Evolutionary conservation across 1,140 invertebrate genomes (phyloP), one percentile per base, ranked within the genome.

Genomic region (Bicyclus anynana): DNA sequence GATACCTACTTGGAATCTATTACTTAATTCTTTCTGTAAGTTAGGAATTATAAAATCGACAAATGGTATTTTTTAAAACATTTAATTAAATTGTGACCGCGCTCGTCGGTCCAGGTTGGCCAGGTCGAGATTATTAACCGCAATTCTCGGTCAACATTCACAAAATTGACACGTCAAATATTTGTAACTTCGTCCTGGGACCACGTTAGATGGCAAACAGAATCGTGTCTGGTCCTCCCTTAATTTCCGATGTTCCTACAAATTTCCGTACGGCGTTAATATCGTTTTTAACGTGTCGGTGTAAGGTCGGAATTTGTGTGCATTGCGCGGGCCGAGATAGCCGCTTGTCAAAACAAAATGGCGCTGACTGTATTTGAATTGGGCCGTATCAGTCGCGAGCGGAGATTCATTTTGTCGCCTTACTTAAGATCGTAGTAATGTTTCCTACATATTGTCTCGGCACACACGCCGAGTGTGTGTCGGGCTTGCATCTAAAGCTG

Each of bases 141-240:
- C 83, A 86, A 88, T 84, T 81, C 83, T 85, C 81, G 71, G 85
- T 86, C 85, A 88, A 88, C 84, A 88, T 88, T 86, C 80, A 80
- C 80, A 83, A 85, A 88, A 88, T 88, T 86, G 85, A 88, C 85
- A 88, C 83, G 83, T 88, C 83, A 88, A 88, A 88, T 88, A 88
- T 88, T 88, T 88, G 85, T 84, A 83, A 83, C 82, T 88, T 85
- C 80, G 83, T 83, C 83, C 82, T 84, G 83, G 79, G 85, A 88
- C 82, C 80, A 85, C 83, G 83, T 83, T 85, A 86, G 80, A 84
- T 74, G 70, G 83, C 85, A 88, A 88, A 88, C 80, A 86, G 80
- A 85, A 80, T 81, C 82, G 85, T 80, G 85, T 86, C 85, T 86
- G 79, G 82, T 85, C 77, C 77, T 81, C 85, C 83, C 83, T 88